Base-by-base conservation (phyloP, 2,113 vertebrate species). In the Platysteira castanea region DNA sequence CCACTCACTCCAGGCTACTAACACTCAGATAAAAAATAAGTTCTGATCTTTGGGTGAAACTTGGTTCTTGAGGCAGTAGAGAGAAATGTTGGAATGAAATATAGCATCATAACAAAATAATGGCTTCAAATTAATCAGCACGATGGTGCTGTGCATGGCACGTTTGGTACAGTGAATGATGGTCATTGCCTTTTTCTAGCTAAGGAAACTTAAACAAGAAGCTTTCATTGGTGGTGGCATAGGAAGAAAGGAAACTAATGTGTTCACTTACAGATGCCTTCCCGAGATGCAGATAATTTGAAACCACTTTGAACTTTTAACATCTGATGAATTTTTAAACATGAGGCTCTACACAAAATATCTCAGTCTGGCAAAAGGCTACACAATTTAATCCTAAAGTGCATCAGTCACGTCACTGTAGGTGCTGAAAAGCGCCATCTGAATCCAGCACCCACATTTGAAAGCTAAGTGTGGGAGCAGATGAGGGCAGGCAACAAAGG, bases 371-470 rank as follows among this genome's bases (percentile, higher is more conserved):
- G 50, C n/a, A 91, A 91, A 60, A 64, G 37, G 31, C 50, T 75
- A 53, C n/a, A 39, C 13, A 69, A 44, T 80, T 90, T 54, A 87
- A 80, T 90, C 71, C 35, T 39, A 3, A 83, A 73, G 24, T 31
- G 22, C 37, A 83, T 91, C 61, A 93, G 28, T 91, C 81, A 73
- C 1, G 0, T 57, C 81, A 53, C 5, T 82, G 65, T 76, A 75
- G 74, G 70, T 84, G 81, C 61, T 90, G 78, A 91, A 75, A 95
- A 79, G 49, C 46, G 28, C 13, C 81, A 69, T 93, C 44, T 85
- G 77, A 94, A 41, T 89, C 65, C 75, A 93, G 77, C 74, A 93
- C 57, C 59, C 87, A 85, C 61, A 76, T 87, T 92, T 96, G 93
- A 96, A 93, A 87, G 30, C 57, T 41, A 23, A 84, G 21, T 37